Evolutionary conservation across 1,140 invertebrate genomes (phyloP).

Genomic region (Babylonia areolata): DNA sequence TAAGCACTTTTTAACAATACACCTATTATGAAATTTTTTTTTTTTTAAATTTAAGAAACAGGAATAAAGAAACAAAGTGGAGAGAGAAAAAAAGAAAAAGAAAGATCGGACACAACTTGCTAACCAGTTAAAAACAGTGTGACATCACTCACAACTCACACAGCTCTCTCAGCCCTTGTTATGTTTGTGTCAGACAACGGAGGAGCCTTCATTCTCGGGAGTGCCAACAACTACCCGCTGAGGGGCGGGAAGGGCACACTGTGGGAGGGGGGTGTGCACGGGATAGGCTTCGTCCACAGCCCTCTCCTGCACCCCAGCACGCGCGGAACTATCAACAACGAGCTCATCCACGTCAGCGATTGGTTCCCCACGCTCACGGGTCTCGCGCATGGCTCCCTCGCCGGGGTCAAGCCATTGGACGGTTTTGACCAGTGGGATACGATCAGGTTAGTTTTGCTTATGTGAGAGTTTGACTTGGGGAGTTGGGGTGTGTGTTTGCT

Average conservation of each 20-base stretch:
- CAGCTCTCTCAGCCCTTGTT: too few species aligned
- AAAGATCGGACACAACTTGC: too few species aligned
- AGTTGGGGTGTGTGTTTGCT: background rate
- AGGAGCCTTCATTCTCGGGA: conserved; percentile 66
- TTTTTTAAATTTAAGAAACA: too few species aligned
- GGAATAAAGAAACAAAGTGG: too few species aligned
- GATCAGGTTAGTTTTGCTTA: conserved; percentile 56
- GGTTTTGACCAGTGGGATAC: conserved; percentile 64
- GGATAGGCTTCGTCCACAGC: conserved; percentile 54
- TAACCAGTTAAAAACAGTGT: too few species aligned
- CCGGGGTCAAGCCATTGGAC: conserved; percentile 57
- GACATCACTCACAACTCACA: too few species aligned
- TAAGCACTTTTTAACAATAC: too few species aligned
- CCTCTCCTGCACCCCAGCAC: conserved; percentile 40
- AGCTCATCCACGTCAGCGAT: conserved; percentile 66
- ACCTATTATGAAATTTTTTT: too few species aligned
- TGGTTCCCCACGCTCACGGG: conserved; percentile 68
- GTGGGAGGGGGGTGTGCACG: conserved; percentile 76
- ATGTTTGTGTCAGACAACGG: conserved; percentile 77
- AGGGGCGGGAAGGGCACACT: conserved; percentile 76
- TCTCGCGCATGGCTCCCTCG: conserved; percentile 59
- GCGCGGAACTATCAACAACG: conserved; percentile 40
- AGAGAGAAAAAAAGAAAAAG: too few species aligned
- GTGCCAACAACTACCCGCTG: conserved; percentile 76
- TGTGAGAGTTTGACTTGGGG: background rate